Evolutionary conservation across 2,113 vertebrate genomes (phyloP), one percentile per base, ranked within the genome.

Genomic region (Gadus macrocephalus): DNA sequence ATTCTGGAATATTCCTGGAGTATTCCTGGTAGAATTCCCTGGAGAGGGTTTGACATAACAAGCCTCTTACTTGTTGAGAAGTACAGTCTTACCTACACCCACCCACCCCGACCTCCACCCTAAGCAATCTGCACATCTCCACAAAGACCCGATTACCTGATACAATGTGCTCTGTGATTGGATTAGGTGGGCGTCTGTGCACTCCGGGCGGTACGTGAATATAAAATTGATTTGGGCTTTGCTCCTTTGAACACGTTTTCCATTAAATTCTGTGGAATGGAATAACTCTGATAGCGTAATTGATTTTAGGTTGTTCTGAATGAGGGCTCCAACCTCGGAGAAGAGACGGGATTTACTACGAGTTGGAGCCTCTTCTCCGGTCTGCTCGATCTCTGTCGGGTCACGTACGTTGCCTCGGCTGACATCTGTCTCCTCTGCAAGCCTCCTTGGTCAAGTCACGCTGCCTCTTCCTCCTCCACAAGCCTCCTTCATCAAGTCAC

Each of bases 141-240:
- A 49, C 77, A 60, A 64, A 20, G 62, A 53, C 72, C 79, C 80
- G 87, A 84, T 88, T 86, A 88, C 70, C 77, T 38, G 64, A 14
- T 66, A 80, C 79, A 88, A 81, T 77, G 80, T 73, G 53, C 80
- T 70, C 74, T 62, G 62, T 4, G 27, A 77, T 78, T 85, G 82
- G 73, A 86, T 80, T 74, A 70, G 62, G 64, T 62, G 19, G 64
- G 31, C 4, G 5, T 27, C 59, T 69, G 27, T 80, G 71, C 78
- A 71, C 76, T 59, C 20, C 61, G 15, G 15, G 63, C 28, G 62
- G 61, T 63, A 4, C 38, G 55, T 66, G 66, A 22, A 17, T 35
- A 35, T 35, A 35, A 35, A 35, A 35, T 35, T 4, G 4, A 35
- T 35, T 35, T 8, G 0, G 25, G 28, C 68, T 68, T 66, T 35